Percentiles rank a stretch among this genome's conserved stretches.
phyloP scores from a whole-genome alignment of 2,113 vertebrate genomes.

The Trematomus loennbergii region DNA sequence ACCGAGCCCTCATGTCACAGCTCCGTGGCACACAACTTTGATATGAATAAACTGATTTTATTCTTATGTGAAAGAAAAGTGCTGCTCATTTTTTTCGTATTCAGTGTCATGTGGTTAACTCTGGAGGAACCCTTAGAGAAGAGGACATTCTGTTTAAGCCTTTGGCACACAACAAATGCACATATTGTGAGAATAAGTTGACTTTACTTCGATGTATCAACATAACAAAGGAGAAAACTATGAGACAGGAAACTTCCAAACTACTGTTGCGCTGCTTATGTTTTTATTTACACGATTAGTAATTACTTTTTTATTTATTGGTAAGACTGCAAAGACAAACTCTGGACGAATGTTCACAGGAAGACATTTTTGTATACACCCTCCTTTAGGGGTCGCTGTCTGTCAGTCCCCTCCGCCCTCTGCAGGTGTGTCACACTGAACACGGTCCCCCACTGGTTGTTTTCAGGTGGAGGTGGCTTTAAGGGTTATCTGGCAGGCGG shows the following conservation, averaged over 20 bases:
- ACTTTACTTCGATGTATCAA: background rate
- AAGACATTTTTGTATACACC: background rate
- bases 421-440: background rate
- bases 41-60: background rate
- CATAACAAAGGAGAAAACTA: background rate
- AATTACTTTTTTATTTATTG: background rate
- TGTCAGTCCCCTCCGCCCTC: background rate
- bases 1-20: background rate
- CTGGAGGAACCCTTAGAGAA: slow-evolving; percentile 3
- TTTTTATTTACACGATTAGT: background rate
- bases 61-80: slow-evolving; percentile 18
- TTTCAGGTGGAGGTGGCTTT: slow-evolving; percentile 11
- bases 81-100: slow-evolving; percentile 40
- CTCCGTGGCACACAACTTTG: slow-evolving; percentile 16
- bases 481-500: slow-evolving; percentile 29
- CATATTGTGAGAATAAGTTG: slow-evolving; percentile 32
- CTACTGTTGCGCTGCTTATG: fast-evolving
- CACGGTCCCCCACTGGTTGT: slow-evolving; percentile 1
- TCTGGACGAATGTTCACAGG: background rate
- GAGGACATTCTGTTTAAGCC: slow-evolving; percentile 2
- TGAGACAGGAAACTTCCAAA: background rate
- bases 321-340: background rate
- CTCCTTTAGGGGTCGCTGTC: background rate
- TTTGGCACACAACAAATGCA: background rate
- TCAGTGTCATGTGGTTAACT: slow-evolving; percentile 21